Base-by-base conservation (phyloP, 2,888 invertebrate species). In the Catocala sponsa region DNA sequence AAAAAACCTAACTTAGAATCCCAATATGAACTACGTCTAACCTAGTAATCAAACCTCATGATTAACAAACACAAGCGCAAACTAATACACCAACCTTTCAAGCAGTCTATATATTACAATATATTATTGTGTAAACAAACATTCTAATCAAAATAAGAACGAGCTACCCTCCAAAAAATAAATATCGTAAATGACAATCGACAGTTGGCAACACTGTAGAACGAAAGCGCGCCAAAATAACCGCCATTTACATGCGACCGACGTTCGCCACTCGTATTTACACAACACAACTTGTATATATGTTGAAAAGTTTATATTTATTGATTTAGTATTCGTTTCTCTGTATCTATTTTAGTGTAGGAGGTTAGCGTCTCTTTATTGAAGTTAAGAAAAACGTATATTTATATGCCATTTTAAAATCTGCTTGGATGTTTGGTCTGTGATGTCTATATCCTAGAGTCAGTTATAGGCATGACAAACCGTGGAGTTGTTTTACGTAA, bases 241-340 rank as follows among this genome's bases (percentile, higher is more conserved):
- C 84, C 85, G 82, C 87, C 85, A 91, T 92, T 92, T 88, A 84
- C 80, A 92, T 92, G 88, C 91, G 78, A 78, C 79, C 69, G 84
- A 83, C 86, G 89, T 81, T 71, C 70, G 72, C 79, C 81, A 84
- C 81, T 84, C 84, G 85, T 87, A 84, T 88, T 86, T 87, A 85
- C 85, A 83, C 80, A 13, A 80, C 78, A 81, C 79, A 82, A 79
- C 7, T 80, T 84, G 72, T 59, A 7, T 63, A 58, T 67, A 80
- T 70, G 81, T 80, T 82, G 84, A 81, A 79, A 81, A 82, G 74
- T 80, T 73, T 72, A 75, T 80, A 82, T 83, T 82, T 83, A 83
- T 83, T 82, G 80, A 76, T 75, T 78, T 77, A 79, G 70, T 67
- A 70, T 79, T 78, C 75, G 73, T 77, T 42, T 42, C 32, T 33